Base-by-base conservation (phyloP, 2,113 vertebrate species). In the Echinops telfairi region DNA sequence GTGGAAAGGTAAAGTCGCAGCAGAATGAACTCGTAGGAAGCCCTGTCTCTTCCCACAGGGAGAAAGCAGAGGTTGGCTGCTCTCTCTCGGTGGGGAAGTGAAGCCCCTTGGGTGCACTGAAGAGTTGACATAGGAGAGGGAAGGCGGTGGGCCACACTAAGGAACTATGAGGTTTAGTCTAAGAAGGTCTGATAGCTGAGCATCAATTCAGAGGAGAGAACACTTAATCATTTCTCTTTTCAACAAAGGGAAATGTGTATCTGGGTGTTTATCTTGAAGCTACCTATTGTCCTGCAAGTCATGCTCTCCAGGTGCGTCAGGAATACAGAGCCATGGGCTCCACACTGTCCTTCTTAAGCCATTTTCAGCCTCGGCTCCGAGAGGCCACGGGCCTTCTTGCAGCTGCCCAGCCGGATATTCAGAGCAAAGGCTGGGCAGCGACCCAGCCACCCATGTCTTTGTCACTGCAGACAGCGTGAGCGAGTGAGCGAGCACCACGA, bases 101-200 rank as follows among this genome's bases (percentile, higher is more conserved):
- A 82, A 29, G 22, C 81, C 81, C 47, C 47, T 90, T 66, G 58
- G 60, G 84, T 47, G 47, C 40, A 53, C 23, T 38, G 76, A 84
- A 29, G 0, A 43, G 36, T 33, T 53, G 57, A 94, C 87, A 79
- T 25, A 29, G 0, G 47, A 53, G 75, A 75, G 89, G 36, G 22
- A 53, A 25, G 10, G 70, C 7, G 91, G 36, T 71, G 22, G 27
- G 71, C 70, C 64, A 79, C 68, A 43, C 19, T 66, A 33, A 36
- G 83, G 93, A 47, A 82, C 19, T 78, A n/a, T 58, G 68, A 78
- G 81, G 53, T 43, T 91, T 90, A 82, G 68, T 91, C 83, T 94
- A 87, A 88, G 84, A 93, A 94, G n/a, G 12, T 33, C 62, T 82
- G 78, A 94, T 33, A 81, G 86, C 66, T n/a, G 58, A 90, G 43